Base-by-base conservation (phyloP, 2,113 vertebrate genomes). In the Alectura lathami region DNA sequence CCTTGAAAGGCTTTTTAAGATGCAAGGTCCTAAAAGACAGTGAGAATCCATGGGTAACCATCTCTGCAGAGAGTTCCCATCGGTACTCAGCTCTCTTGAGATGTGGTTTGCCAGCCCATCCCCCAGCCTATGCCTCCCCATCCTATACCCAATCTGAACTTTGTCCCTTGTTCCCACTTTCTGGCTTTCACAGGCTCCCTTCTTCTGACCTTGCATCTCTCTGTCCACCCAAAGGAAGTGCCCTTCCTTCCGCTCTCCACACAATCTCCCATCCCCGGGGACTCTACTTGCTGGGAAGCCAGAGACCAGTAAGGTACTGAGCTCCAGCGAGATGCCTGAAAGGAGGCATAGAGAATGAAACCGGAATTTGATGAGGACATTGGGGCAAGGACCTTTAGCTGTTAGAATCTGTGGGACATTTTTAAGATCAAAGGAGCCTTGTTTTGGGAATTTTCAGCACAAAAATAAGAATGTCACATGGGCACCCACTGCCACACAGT, bases 241-340 rank as follows among this genome's bases (percentile, higher is more conserved):
- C 34, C 63, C 38, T 85, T 87, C 75, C 69, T 88, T 77, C 74
- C 34, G 74, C 79, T 74, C 64, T 40, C 64, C 60, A 90, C 40
- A 68, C 10, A 29, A 11, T n/a, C 64, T 83, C 43, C 80, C n/a
- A 82, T 70, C 73, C 83, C 48, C 0, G 34, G 76, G 51, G 88
- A 91, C 22, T 56, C 80, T 50, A 11, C 42, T 73, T 64, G 60
- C 69, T 93, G 83, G 80, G 83, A 94, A 96, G 69, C n/a, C 78
- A 43, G 22, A 91, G 76, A 72, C 5, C 40, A 73, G 16, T 27
- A 42, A 62, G 63, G 40, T 12, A 47, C 40, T 24, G 34, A 8
- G 10, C 89, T 62, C 64, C 57, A 88, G 57, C 45, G 70, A 89
- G 34, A 3, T 90, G 9, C 21, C 48, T 56, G 51, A 86, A 27